phyloP scores from a whole-genome alignment of 2,797 vertebrate species.

The Paguma larvata region DNA sequence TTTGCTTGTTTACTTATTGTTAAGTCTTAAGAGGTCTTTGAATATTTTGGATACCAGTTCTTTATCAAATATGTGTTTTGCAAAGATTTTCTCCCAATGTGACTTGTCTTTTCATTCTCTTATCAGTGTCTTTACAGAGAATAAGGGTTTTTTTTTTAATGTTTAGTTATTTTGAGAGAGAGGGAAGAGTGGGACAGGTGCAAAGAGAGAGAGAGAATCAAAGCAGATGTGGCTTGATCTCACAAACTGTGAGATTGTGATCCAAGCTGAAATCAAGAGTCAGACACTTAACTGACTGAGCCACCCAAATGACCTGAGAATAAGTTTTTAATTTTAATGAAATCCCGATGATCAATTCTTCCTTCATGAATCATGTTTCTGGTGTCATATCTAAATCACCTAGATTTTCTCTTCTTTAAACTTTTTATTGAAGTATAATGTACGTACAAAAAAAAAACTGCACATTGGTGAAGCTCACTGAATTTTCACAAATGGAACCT shows the following conservation, averaged over 20 bases:
- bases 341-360: not conserved
- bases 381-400: not conserved
- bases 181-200: too few species aligned
- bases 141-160: not conserved
- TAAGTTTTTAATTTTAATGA: not conserved
- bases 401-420: not conserved
- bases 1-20: not conserved
- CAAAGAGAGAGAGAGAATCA: too few species aligned
- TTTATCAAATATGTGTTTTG: not conserved
- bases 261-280: too few species aligned
- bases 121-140: not conserved
- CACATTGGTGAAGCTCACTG: not conserved
- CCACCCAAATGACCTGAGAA: too few species aligned
- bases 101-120: not conserved
- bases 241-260: too few species aligned
- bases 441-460: not conserved
- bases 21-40: not conserved
- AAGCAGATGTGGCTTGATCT: too few species aligned
- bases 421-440: not conserved
- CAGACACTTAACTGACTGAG: too few species aligned
- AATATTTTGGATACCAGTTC: not conserved
- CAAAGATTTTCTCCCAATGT: not conserved
- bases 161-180: too few species aligned
- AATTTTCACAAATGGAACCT: not conserved
- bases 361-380: not conserved